Evolutionary conservation across 2,797 vertebrate species (phyloP), one percentile per base, ranked within the genome.

Genomic region (Limnodromus scolopaceus): DNA sequence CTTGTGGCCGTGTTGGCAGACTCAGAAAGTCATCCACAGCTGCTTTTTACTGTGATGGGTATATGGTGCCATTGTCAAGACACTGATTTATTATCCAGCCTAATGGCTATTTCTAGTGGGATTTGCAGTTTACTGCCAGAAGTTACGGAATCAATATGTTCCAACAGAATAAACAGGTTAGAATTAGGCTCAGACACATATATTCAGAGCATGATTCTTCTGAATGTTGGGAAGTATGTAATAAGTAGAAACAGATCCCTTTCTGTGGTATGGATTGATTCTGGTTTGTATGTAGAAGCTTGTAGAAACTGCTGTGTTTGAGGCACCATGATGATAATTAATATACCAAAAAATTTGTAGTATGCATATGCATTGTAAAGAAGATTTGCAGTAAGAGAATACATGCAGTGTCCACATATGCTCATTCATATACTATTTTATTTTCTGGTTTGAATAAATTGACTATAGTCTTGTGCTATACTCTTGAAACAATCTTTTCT

Each of bases 21-120:
- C 18, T 74, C 41, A 60, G 34, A 55, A 55, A 88, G 41, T 84
- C 3, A 60, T 83, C 80, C 68, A 34, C 15, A 61, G 23, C 48
- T 92, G 49, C 20, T 46, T 95, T 96, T 84, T 71, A 11, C 39
- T 66, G 12, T 76, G 63, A 76, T 48, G 49, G n/a, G 41, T 87
- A 8, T 57, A 48, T 0, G 8, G 49, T 75, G 27, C 61, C 11
- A 3, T 92, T 96, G 57, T 95, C 60, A 60, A 80, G 55, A 77
- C n/a, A 18, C 20, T 94, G 79, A 96, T 96, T 86, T 89, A 81
- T 96, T 92, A 74, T 68, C 41, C 51, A 84, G 30, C 16, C 64
- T 83, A 72, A 75, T 86, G 54, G 16, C 60, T 78, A 1, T 69
- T 96, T 90, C 79, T 91, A 57, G 48, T 55, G 79, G 27, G n/a